These are phyloP conservation scores for Gymnosoma rotundatum DNA, from an alignment of 2,888 invertebrate species.

Conservation along the genomic window DNA sequence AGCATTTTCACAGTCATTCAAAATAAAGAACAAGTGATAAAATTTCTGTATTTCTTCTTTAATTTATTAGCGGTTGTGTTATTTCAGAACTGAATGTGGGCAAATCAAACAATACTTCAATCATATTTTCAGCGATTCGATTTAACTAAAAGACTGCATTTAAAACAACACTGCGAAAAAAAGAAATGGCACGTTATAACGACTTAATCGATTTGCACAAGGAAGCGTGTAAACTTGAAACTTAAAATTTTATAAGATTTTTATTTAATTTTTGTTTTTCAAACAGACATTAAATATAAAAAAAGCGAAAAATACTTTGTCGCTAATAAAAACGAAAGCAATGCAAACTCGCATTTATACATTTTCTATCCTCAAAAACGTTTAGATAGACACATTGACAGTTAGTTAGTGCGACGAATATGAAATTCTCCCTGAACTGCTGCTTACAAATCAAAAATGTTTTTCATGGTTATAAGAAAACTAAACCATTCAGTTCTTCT, in stretches of 20 bases:
- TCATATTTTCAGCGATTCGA: slow-evolving; percentile 33
- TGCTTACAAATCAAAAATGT: slow-evolving; percentile 55
- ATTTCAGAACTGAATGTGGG: slow-evolving; percentile 35
- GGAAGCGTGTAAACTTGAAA: neutral
- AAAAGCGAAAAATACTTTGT: slow-evolving; percentile 5
- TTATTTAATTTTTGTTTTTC: slow-evolving; percentile 21
- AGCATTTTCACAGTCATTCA: slow-evolving; percentile 15
- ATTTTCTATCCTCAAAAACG: neutral
- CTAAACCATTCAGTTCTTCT: neutral
- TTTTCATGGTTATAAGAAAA: slow-evolving; percentile 30
- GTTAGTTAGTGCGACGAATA: slow-evolving; percentile 14
- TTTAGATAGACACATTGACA: slow-evolving; percentile 11
- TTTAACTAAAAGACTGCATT: slow-evolving; percentile 55
- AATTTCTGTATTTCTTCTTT: slow-evolving; percentile 15
- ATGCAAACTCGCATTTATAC: slow-evolving; percentile 1
- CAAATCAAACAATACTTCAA: slow-evolving; percentile 50
- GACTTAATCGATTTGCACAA: slow-evolving; percentile 40
- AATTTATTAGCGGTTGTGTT: neutral
- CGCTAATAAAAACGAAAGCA: neutral
- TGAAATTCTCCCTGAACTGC: slow-evolving; percentile 33
- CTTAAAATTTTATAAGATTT: no score
- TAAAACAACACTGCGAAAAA: slow-evolving; percentile 48
- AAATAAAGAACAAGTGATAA: slow-evolving; percentile 33
- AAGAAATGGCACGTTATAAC: slow-evolving; percentile 40
- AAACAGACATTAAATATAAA: neutral